Base-by-base conservation (phyloP, 2,113 vertebrate genomes). In the Cryptotis parvus region DNA sequence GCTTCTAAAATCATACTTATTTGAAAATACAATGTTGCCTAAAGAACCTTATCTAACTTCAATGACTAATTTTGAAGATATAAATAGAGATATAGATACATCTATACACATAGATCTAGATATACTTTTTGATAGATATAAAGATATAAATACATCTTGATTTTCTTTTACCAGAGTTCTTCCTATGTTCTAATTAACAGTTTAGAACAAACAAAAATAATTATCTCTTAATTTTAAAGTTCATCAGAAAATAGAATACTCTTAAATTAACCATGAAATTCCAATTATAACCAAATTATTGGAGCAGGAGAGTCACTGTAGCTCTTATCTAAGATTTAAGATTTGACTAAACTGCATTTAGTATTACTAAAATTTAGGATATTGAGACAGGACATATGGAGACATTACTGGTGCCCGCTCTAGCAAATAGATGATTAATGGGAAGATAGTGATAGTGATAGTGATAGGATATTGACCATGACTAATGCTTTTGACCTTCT, bases 191-290 rank as follows among this genome's bases (percentile, higher is more conserved):
- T 81, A 90, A 80, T 31, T 41, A 22, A 43, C 73, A 37, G 68
- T 58, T 24, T 78, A 63, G 88, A 37, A 78, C 0, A 87, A 41
- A 76, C 27, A 81, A 35, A 83, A 61, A 63, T 55, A 26, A 82
- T 70, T 82, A 65, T 66, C 37, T 68, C 72, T 35, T 86, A 18
- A 91, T 86, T 66, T 89, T 81, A 37, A 20, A 68, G 29, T 37
- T 76, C 74, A 79, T 90, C 6, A 85, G 16, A 94, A 93, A 91
- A 45, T 20, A 65, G 20, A 82, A 63, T 58, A 73, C 0, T 31
- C 12, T 90, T 79, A 90, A 66, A 73, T 61, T 79, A 84, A 87
- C 94, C 35, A 63, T 7, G 8, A 70, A 84, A 87, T 63, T 91
- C 39, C 26, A 29, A 72, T 76, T 94, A 82, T 84, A 73, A 84